phyloP scores from a whole-genome alignment of 2,113 vertebrate species.

The Zosterops pallidus region DNA sequence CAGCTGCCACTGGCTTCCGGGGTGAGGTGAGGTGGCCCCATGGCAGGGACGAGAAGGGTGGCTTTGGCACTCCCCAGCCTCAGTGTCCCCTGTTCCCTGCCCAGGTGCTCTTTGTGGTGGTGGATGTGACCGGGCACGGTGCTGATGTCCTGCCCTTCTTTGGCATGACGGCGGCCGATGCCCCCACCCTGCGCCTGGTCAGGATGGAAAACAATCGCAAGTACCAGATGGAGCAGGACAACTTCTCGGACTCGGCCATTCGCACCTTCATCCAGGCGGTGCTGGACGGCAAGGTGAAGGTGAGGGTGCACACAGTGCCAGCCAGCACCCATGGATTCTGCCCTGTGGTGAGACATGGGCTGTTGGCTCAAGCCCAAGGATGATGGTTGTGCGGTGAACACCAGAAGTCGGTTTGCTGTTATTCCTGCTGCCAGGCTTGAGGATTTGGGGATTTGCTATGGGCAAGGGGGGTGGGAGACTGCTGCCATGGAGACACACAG shows the following conservation, averaged over 20 bases:
- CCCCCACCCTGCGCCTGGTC: slow-evolving; percentile 81
- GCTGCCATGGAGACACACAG: not conserved
- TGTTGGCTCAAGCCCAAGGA: not conserved
- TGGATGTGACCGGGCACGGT: slow-evolving; percentile 68
- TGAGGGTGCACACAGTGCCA: not conserved
- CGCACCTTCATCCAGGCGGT: slow-evolving; percentile 74
- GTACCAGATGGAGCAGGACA: slow-evolving; percentile 53
- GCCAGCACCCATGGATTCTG: rapidly evolving
- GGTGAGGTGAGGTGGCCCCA: slow-evolving; percentile 74
- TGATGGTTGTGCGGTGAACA: not conserved
- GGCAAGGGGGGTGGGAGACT: not conserved
- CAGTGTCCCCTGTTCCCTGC: rapidly evolving
- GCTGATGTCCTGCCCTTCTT: slow-evolving; percentile 83
- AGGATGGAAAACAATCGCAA: slow-evolving; percentile 81
- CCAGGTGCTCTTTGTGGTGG: slow-evolving; percentile 84
- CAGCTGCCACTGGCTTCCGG: slow-evolving; percentile 51
- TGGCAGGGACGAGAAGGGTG: rapidly evolving
- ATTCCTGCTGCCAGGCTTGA: not conserved
- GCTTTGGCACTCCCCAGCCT: rapidly evolving
- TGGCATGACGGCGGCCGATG: slow-evolving; percentile 67
- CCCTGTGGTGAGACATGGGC: not conserved
- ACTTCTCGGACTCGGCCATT: slow-evolving; percentile 60
- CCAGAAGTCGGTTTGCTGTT: not conserved
- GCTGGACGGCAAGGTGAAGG: slow-evolving; percentile 80
- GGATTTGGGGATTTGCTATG: not conserved